Evolutionary conservation across 2,888 invertebrate species (phyloP).

Genomic region (Rotaria magnacalcarata): DNA sequence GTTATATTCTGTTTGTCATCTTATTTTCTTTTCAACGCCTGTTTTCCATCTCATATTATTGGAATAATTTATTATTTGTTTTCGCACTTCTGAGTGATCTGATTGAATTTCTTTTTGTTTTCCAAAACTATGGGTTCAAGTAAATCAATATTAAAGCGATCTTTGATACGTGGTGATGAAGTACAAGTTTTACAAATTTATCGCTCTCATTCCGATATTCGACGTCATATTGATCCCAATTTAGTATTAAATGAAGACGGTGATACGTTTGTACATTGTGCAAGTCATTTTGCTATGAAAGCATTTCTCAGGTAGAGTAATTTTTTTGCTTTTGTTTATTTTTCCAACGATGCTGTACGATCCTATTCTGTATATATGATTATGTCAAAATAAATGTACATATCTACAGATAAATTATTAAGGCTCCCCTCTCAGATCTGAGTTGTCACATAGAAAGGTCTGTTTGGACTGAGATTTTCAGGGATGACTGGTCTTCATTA

Average conservation of each 20-base stretch:
- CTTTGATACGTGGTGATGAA: neutral
- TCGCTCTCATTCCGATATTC: neutral
- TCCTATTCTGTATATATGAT: too few relatives aligned
- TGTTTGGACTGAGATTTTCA: too few relatives aligned
- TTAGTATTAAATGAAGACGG: neutral
- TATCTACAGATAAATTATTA: too few relatives aligned
- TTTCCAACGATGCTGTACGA: neutral
- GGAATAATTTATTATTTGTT: neutral
- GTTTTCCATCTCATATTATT: neutral
- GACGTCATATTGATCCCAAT: constrained; percentile 8
- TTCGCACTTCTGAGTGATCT: neutral
- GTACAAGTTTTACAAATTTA: neutral
- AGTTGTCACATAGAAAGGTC: too few relatives aligned
- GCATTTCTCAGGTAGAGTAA: constrained; percentile 6
- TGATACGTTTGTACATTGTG: neutral
- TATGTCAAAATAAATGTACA: too few relatives aligned
- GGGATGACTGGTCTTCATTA: too few relatives aligned
- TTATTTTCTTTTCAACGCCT: neutral
- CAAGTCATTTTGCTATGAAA: neutral
- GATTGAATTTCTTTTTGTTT: neutral
- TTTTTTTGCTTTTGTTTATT: neutral
- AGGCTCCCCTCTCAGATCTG: too few relatives aligned
- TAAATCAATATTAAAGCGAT: neutral
- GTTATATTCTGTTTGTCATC: neutral
- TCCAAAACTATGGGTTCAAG: neutral